Evolutionary conservation across 1,140 invertebrate genomes (phyloP), one percentile per base, ranked within the genome.

Genomic region (Chrysopa pallens): DNA sequence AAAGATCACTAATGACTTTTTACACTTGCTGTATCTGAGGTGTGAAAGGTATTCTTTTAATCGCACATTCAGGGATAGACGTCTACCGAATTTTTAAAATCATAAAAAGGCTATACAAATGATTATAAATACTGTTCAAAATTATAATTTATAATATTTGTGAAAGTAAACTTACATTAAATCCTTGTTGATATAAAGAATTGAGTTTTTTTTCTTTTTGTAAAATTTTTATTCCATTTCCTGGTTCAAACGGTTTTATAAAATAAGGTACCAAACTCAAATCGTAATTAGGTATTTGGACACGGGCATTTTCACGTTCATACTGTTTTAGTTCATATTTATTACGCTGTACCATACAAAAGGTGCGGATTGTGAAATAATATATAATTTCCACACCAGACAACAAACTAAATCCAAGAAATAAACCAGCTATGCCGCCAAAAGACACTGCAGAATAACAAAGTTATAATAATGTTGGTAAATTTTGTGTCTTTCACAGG

Each of bases 351-450:
- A 68, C 62, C 57, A 75, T 73, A 46, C 78, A 82, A 40, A 69
- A 74, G 23, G 77, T 69, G 14, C 78, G 61, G 45, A 82, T 53
- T 0, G 74, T 77, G 50, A 81, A 80, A 50, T 78, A 83, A 52
- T 82, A 82, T 8, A 80, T 57, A 6, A 83, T 61, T 57, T 84
- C 80, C 1, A 82, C 73, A 1, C 73, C 76, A 0, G 76, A 78
- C 1, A 84, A 56, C 23, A 84, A 53, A 12, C 77, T 80, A 55
- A 80, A 84, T 0, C 80, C 80, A 0, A 84, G 56, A 56, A 84
- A 84, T 2, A 83, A 63, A 7, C 81, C 79, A 6, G 79, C 79
- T 42, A 83, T 81, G 27, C 78, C 79, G 28, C 76, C 76, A 52
- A 78, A 80, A 11, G 76, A 73, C 29, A 79, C 76, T 78, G 53